Evolutionary conservation across 2,797 vertebrate species (phyloP), one percentile per base, ranked within the genome.

Genomic region (Sebastes taczanowskii): DNA sequence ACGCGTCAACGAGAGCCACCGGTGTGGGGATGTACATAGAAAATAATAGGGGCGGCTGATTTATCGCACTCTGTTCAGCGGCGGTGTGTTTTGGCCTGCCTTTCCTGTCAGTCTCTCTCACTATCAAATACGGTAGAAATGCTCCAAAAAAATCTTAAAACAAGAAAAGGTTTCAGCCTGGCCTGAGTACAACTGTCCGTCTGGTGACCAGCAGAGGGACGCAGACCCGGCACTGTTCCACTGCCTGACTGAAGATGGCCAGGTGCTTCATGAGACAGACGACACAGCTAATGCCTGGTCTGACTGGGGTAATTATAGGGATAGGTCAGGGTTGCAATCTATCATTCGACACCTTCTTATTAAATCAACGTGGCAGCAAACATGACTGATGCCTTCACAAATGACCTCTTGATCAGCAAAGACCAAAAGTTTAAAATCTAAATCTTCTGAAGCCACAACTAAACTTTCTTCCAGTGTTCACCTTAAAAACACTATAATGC

Each of bases 301-400:
- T 80, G 74, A 85, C 86, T 34, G 53, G 59, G 38, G 35, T 93
- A 87, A 94, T 94, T 89, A 91, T 18, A 91, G 83, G 81, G 76
- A 77, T 42, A 63, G 67, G 82, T 81, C 73, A 77, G 62, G 32
- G 30, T 23, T 49, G 30, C 38, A 76, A 81, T 46, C 87, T 71
- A 64, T 94, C 86, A 85, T 86, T 91, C 86, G 87, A 71, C 89
- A 86, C 67, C 71, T 63, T 79, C 64, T 81, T 22, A 74, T 74
- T 70, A 72, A 82, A 77, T 71, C 68, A 88, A 84, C 71, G 73
- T 38, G 49, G 63, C 69, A 68, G 71, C 62, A 68, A 72, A 77
- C 64, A 68, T 59, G 53, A 53, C 23, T 16, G 38, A 73, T 59
- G 18, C 11, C 23, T n/a, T 34, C 52, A 82, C 38, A 87, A 71